A percentile compares a stretch with the other conserved stretches of the same genome.
Evolutionary conservation across 2,888 invertebrate species (phyloP).

Genomic region (Acrobasis repandana): DNA sequence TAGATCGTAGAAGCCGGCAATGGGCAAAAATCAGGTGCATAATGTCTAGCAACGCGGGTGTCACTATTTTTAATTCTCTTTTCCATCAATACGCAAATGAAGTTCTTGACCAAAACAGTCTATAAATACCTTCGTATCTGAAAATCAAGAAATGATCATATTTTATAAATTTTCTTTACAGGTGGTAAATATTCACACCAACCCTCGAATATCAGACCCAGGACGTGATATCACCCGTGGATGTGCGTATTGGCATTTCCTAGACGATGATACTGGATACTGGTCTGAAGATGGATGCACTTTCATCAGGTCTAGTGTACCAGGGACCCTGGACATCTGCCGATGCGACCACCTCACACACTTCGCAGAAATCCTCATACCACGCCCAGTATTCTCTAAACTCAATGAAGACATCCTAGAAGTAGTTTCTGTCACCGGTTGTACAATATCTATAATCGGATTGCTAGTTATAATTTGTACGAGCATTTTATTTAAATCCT

Average conservation of each 20-base stretch:
- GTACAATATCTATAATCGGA: constrained; percentile 34
- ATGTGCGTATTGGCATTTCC: constrained; percentile 68
- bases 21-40: too few relatives aligned
- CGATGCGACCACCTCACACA: constrained; percentile 68
- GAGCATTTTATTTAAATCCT: constrained; percentile 62
- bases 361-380: constrained; percentile 60
- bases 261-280: constrained; percentile 47
- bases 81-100: too few relatives aligned
- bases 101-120: too few relatives aligned
- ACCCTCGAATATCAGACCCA: constrained; percentile 15
- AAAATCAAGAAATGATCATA: too few relatives aligned
- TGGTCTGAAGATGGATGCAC: constrained; percentile 66
- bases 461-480: constrained; percentile 41
- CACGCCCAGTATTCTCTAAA: constrained; percentile 34
- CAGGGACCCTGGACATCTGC: constrained; percentile 49
- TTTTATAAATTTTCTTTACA: constrained; percentile 18
- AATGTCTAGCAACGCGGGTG: too few relatives aligned
- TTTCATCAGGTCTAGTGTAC: constrained; percentile 39
- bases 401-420: constrained; percentile 44
- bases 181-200: constrained; percentile 27
- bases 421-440: constrained; percentile 57
- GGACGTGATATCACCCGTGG: constrained; percentile 21
- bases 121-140: too few relatives aligned
- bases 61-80: too few relatives aligned
- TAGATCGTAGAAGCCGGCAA: background rate